phyloP scores from a whole-genome alignment of 2,113 vertebrate species.

The Columba livia region DNA sequence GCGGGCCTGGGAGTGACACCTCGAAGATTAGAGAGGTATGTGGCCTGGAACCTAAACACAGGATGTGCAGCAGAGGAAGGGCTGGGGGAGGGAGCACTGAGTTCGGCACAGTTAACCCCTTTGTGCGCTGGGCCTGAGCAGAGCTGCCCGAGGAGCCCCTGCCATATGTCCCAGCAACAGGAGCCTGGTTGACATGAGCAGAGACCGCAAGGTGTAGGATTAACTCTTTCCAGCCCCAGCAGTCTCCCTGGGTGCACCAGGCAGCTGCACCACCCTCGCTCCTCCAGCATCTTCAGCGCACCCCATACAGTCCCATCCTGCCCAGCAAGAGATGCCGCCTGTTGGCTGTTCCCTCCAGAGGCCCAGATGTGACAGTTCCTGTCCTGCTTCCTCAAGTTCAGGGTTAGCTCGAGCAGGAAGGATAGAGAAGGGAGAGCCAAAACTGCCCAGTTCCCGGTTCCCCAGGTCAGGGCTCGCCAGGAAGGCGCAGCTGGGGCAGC shows the following conservation, averaged over 20 bases:
- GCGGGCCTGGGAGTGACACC: slow-evolving; percentile 60
- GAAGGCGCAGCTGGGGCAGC: neutral
- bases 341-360: fast-evolving
- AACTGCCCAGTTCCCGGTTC: neutral
- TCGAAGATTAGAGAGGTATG: slow-evolving; percentile 79
- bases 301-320: neutral
- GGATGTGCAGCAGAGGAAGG: slow-evolving; percentile 76
- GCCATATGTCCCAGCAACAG: neutral
- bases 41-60: slow-evolving; percentile 80
- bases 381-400: slow-evolving; percentile 35
- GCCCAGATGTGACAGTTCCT: slow-evolving; percentile 1
- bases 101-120: slow-evolving; percentile 68
- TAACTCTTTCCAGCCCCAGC: neutral
- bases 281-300: fast-evolving
- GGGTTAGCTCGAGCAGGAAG: slow-evolving; percentile 26
- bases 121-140: neutral
- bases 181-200: neutral
- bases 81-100: slow-evolving; percentile 52
- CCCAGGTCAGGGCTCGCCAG: neutral
- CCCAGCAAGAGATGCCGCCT: neutral
- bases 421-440: slow-evolving; percentile 44
- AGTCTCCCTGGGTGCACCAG: fast-evolving
- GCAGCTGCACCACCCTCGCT: neutral
- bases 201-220: neutral
- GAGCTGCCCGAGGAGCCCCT: neutral